These are phyloP conservation scores for Morone saxatilis DNA, from an alignment of 2,113 vertebrate species.

Conservation along the genomic window DNA sequence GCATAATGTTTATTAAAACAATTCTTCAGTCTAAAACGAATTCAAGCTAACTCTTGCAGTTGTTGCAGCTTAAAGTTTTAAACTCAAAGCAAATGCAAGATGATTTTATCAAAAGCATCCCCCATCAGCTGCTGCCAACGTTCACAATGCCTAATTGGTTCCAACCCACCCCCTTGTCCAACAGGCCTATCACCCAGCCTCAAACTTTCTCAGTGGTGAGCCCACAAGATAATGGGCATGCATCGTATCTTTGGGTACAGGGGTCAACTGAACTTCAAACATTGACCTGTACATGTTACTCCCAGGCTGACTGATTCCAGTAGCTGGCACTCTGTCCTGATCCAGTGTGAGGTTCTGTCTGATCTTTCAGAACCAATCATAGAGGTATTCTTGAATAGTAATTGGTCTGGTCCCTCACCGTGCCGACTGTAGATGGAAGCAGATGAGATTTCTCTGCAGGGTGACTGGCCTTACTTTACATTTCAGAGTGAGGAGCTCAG, in stretches of 20 bases:
- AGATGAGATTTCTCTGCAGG: slow-evolving; percentile 4
- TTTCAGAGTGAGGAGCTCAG: slow-evolving; percentile 34
- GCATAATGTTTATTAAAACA: not conserved
- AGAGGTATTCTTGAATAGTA: not conserved
- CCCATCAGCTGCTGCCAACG: not conserved
- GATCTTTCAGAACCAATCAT: not conserved
- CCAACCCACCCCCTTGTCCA: not conserved
- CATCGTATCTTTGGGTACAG: not conserved
- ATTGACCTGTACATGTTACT: not conserved
- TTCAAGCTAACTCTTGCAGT: not conserved
- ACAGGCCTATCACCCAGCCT: not conserved
- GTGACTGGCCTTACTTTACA: slow-evolving; percentile 27
- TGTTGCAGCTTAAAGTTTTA: not conserved
- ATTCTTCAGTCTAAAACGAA: not conserved
- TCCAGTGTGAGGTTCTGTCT: not conserved
- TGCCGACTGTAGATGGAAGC: not conserved
- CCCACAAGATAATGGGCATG: slow-evolving; percentile 4
- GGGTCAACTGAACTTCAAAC: slow-evolving; percentile 2
- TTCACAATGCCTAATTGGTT: not conserved
- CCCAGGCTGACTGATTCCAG: not conserved
- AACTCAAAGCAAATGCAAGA: not conserved
- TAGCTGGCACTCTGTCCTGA: not conserved
- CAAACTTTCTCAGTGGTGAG: not conserved
- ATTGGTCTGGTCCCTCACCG: not conserved
- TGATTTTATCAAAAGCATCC: not conserved